phyloP scores from a whole-genome alignment of 2,888 invertebrate genomes.

The Mimachlamys varia region DNA sequence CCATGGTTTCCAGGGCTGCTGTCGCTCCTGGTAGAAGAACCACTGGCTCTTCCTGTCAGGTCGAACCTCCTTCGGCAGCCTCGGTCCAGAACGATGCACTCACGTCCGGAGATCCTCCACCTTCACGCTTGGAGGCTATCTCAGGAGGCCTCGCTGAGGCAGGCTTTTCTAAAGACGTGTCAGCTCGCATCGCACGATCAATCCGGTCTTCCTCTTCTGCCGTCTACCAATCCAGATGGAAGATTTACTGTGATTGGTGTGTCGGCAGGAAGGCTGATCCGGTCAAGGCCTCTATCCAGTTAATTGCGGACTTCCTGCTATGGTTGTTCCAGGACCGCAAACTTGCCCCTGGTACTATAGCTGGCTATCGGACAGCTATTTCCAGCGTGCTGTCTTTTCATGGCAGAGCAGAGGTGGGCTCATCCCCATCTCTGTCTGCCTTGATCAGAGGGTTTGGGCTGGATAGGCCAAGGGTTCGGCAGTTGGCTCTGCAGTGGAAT shows the following conservation, averaged over 20 bases:
- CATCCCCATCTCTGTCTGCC: not conserved
- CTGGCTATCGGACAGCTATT: not conserved
- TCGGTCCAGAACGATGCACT: not conserved
- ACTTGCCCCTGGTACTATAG: constrained; percentile 8
- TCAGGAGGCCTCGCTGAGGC: constrained; percentile 28
- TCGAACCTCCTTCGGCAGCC: not conserved
- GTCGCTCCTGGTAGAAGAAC: not conserved
- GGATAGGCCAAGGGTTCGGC: too few relatives aligned
- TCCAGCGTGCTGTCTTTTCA: not conserved
- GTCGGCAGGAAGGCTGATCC: constrained; percentile 28
- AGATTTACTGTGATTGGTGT: constrained; percentile 36
- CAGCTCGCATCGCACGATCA: constrained; percentile 1
- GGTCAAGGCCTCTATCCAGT: constrained; percentile 20
- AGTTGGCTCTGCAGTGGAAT: not conserved
- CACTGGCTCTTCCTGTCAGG: not conserved
- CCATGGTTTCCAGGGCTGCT: not conserved
- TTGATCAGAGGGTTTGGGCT: not conserved
- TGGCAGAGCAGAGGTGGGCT: too few relatives aligned
- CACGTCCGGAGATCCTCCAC: constrained; percentile 19
- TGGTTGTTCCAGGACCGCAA: constrained; percentile 3
- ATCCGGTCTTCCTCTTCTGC: not conserved
- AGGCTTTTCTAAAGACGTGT: not conserved
- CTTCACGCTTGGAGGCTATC: constrained; percentile 26
- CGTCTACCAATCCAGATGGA: constrained; percentile 14
- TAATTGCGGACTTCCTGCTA: not conserved